Evolutionary conservation across 2,888 invertebrate species (phyloP), one percentile per base, ranked within the genome.

Genomic region (Campoplex nolae): DNA sequence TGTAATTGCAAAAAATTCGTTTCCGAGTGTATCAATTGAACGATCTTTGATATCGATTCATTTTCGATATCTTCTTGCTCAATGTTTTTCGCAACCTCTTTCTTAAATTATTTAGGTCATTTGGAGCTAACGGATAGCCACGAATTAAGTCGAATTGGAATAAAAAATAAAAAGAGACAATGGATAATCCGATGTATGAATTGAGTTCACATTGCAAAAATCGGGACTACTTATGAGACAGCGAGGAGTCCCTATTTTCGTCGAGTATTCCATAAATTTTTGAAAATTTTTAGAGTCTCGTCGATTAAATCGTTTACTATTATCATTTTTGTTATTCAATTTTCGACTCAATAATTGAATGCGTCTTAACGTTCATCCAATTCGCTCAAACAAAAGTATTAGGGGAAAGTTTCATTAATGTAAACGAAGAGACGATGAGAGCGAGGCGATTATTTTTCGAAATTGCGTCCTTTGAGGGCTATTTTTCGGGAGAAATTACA

Each of bases 371-470:
- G 56, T 23, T 70, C 68, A 62, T 58, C 38, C n/a, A 67, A 32
- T 67, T 85, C 74, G 68, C 48, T 79, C 38, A 67, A 75, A 83
- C 74, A 58, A 68, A 74, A 68, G 74, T 83, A 83, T 83, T 78
- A 74, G 67, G 45, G 45, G 56, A 38, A 58, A 23, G 35, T 32
- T 79, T 32, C 28, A 28, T 28, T 28, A 11, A 54, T 28, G 28
- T 16, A 45, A 32, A 38, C 23, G 23, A 13, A 74, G 35, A 68
- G 35, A 76, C 13, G 18, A 62, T n/a, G 23, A 28, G 54, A 48
- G 32, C 35, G 51, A 45, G 77, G 67, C 77, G 48, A 82, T 54
- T 42, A 73, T 68, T 67, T 51, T 23, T 23, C 56, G 35, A 74
- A 48, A 45, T 45, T 32, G 65, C 9, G 56, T 54, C 65, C 67